phyloP scores from a whole-genome alignment of 2,888 invertebrate genomes.

The Hypena proboscidalis region DNA sequence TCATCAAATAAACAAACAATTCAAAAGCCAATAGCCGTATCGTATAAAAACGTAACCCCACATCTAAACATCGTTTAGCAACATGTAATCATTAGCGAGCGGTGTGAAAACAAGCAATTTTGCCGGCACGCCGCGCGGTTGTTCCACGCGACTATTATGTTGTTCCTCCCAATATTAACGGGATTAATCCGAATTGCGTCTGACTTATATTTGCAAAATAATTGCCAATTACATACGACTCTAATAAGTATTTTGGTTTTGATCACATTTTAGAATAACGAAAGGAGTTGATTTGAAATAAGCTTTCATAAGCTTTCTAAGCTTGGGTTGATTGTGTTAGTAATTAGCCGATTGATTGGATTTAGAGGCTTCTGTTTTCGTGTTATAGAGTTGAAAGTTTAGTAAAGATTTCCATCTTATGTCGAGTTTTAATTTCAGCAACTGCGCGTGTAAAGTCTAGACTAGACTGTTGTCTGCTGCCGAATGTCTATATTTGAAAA shows the following conservation, averaged over 20 bases:
- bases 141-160: constrained; percentile 34
- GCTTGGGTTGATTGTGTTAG: too few relatives aligned
- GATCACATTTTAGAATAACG: constrained; percentile 5
- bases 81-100: constrained; percentile 63
- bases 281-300: constrained; percentile 2
- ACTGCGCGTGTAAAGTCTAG: too few relatives aligned
- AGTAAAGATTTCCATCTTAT: too few relatives aligned
- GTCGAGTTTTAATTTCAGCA: too few relatives aligned
- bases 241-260: constrained; percentile 1
- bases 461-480: too few relatives aligned
- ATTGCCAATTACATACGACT: constrained; percentile 39
- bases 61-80: constrained; percentile 50
- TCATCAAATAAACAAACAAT: too few relatives aligned
- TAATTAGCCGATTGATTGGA: too few relatives aligned
- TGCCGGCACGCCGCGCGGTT: constrained; percentile 46
- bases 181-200: constrained; percentile 35
- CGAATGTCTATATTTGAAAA: too few relatives aligned
- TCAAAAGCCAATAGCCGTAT: constrained; percentile 13
- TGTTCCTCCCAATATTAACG: constrained; percentile 28
- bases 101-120: constrained; percentile 79
- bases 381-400: too few relatives aligned
- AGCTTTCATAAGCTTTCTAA: too few relatives aligned
- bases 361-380: too few relatives aligned
- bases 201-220: constrained; percentile 39
- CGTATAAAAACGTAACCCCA: constrained; percentile 50